Conservation (phyloP, 2,888 invertebrate species). For the Galerucella pusilla region DNA sequence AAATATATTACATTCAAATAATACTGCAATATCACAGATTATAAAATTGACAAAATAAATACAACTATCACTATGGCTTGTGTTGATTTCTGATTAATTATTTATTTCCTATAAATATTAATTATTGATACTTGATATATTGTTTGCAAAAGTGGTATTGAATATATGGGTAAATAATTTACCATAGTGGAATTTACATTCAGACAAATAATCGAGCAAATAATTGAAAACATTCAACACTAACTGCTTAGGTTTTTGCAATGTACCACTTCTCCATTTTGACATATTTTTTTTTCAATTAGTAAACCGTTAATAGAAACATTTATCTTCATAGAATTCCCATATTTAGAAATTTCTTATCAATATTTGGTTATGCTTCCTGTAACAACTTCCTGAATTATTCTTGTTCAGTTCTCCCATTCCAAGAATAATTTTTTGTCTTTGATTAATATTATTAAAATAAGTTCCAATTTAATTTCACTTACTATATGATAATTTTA, state of each 20-base stretch:
- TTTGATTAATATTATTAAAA: background rate
- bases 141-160: too few relatives aligned
- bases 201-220: too few relatives aligned
- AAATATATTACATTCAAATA: conserved; percentile 10
- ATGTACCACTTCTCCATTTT: too few relatives aligned
- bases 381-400: background rate
- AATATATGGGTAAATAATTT: too few relatives aligned
- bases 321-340: background rate
- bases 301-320: background rate
- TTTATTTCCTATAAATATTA: too few relatives aligned
- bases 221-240: too few relatives aligned
- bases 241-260: too few relatives aligned
- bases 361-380: conserved; percentile 1
- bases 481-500: background rate
- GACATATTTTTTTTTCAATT: too few relatives aligned
- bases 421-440: background rate
- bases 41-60: background rate
- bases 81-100: too few relatives aligned
- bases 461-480: background rate
- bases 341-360: background rate
- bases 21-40: background rate
- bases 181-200: too few relatives aligned
- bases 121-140: too few relatives aligned
- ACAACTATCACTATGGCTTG: background rate
- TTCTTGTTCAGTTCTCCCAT: background rate